Conservation (phyloP, 1,140 invertebrate species). For the Sesamia nonagrioides region DNA sequence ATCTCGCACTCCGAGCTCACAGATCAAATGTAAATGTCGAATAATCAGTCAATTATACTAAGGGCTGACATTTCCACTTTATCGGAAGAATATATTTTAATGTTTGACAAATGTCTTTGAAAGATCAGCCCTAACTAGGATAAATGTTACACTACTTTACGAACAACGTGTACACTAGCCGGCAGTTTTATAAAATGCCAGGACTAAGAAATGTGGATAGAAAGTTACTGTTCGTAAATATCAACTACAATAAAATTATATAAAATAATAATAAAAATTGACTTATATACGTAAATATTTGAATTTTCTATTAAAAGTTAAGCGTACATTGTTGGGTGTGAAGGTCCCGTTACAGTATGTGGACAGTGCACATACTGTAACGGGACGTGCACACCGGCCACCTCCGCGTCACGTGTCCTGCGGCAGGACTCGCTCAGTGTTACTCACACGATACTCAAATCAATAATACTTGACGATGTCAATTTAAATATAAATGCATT, state of each 20-base stretch:
- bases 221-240: conserved; percentile 23
- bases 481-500: conserved; percentile 74
- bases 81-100: too few relatives aligned
- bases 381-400: background rate
- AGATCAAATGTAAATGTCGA: conserved; percentile 54
- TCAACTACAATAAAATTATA: background rate
- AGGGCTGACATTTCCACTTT: too few relatives aligned
- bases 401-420: too few relatives aligned
- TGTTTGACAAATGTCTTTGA: too few relatives aligned
- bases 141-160: conserved; percentile 29
- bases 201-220: conserved; percentile 2
- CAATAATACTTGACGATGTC: conserved; percentile 54
- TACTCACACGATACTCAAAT: background rate
- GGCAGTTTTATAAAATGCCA: background rate
- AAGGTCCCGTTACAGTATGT: background rate
- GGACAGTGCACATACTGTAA: too few relatives aligned
- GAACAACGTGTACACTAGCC: background rate
- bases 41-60: conserved; percentile 63
- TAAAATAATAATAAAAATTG: background rate
- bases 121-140: too few relatives aligned
- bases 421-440: too few relatives aligned
- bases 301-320: background rate
- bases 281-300: background rate
- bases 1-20: conserved; percentile 55
- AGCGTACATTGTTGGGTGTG: background rate